Conservation (phyloP, 2,888 invertebrate genomes). For the Pardosa pseudoannulata region DNA sequence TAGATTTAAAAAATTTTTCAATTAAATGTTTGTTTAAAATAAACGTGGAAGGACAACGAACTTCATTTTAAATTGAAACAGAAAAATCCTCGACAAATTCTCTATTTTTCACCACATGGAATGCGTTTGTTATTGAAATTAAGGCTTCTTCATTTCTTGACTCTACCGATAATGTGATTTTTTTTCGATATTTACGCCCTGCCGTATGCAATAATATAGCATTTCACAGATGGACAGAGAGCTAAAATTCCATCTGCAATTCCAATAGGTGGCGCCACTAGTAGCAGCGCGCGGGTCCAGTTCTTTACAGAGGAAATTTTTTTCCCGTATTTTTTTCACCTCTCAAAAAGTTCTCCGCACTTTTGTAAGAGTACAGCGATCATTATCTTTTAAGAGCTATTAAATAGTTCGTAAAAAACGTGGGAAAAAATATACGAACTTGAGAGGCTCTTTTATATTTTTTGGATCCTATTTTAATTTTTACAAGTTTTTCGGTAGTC, state of each 20-base stretch:
- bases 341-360: slow-evolving; percentile 15
- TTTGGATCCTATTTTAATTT: not conserved
- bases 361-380: slow-evolving; percentile 7
- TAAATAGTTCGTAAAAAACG: slow-evolving; percentile 3
- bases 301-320: not conserved
- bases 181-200: no score
- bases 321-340: not conserved
- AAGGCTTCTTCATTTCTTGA: no score
- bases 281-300: slow-evolving; percentile 8
- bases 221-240: slow-evolving; percentile 14
- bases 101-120: no score
- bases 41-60: no score
- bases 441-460: not conserved
- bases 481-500: not conserved
- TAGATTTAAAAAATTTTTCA: no score
- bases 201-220: no score
- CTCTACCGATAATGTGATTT: no score
- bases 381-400: slow-evolving; percentile 23
- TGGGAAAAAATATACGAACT: not conserved
- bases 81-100: no score
- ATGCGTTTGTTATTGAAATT: no score
- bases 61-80: no score
- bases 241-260: slow-evolving; percentile 50
- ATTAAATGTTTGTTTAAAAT: no score
- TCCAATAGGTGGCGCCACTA: slow-evolving; percentile 67